phyloP scores from a whole-genome alignment of 1,140 invertebrate species.

The Chelonus insularis region DNA sequence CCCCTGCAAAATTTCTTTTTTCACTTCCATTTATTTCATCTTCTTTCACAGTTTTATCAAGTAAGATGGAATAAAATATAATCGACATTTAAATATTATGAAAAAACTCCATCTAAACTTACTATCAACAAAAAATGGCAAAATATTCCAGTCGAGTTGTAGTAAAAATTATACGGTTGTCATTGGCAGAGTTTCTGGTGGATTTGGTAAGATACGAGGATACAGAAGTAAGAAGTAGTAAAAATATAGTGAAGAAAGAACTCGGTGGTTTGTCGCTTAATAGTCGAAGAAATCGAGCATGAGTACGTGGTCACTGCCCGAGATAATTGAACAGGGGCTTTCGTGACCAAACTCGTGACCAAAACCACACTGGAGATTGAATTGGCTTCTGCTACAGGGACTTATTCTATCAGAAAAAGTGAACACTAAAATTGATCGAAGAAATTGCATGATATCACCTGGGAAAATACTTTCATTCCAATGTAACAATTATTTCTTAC shows the following conservation, averaged over 20 bases:
- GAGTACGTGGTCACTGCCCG: constrained; percentile 22
- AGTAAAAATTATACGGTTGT: constrained; percentile 57
- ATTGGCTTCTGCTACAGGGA: neutral
- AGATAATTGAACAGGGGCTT: constrained; percentile 31
- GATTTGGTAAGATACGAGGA: neutral
- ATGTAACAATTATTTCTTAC: no score
- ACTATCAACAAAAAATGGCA: neutral
- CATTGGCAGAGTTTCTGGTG: constrained; percentile 39
- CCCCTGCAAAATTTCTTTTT: no score
- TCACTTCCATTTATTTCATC: no score
- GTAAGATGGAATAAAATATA: no score
- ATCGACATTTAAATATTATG: neutral
- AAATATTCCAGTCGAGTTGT: constrained; percentile 17
- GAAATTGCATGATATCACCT: constrained; percentile 10
- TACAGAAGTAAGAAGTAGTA: neutral
- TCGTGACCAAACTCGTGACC: neutral
- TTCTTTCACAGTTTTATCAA: no score
- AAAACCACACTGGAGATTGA: constrained; percentile 17
- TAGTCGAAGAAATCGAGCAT: constrained; percentile 38
- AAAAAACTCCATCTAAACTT: neutral
- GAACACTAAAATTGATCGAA: neutral
- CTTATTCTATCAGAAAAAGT: no score
- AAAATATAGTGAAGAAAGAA: constrained; percentile 5
- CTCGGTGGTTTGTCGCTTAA: constrained; percentile 19
- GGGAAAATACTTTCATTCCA: constrained; percentile 4